Base-by-base conservation (phyloP, 2,888 invertebrate genomes). In the Andrena hattorfiana region DNA sequence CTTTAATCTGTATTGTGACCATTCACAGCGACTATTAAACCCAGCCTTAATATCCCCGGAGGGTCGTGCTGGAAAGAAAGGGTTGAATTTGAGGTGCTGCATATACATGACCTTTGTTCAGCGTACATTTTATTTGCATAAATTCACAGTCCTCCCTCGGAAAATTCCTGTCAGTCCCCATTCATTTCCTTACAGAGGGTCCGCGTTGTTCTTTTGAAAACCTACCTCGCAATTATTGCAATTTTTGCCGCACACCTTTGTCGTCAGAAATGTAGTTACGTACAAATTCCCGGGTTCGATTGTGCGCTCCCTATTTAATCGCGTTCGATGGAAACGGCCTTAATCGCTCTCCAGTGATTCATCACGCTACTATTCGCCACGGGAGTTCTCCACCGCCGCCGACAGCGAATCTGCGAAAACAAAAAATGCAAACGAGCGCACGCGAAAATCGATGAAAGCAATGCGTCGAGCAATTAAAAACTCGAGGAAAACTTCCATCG, bases 21-120 rank as follows among this genome's bases (percentile, higher is more conserved):
- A 89, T 91, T 92, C 91, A 92, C 88, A 90, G 83, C 88, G 90
- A 88, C 90, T 87, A 92, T 92, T 92, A 92, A 92, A 89, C 89
- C 88, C 85, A 71, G 86, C 89, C 89, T 89, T 87, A 87, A 88
- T 89, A 89, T 86, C 89, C 87, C 77, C n/a, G n/a, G 69, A 30
- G 64, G 60, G 56, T 49, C 42, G 32, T 49, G 69, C 28, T 54
- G 16, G 49, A 42, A 70, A 70, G 72, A 68, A 70, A 68, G 59
- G 67, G 51, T 72, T 67, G 54, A 82, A 77, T 82, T 73, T 64
- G 63, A 67, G 69, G 42, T 54, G 63, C 68, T 32, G 42, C 73
- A 16, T 51, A 51, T 51, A 69, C 69, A 54, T 30, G 66, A 66
- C 56, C 66, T 64, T 51, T 48, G 72, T 59, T 54, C 63, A 2